Evolutionary conservation across 2,888 invertebrate genomes (phyloP).

Genomic region (Noctua pronuba): DNA sequence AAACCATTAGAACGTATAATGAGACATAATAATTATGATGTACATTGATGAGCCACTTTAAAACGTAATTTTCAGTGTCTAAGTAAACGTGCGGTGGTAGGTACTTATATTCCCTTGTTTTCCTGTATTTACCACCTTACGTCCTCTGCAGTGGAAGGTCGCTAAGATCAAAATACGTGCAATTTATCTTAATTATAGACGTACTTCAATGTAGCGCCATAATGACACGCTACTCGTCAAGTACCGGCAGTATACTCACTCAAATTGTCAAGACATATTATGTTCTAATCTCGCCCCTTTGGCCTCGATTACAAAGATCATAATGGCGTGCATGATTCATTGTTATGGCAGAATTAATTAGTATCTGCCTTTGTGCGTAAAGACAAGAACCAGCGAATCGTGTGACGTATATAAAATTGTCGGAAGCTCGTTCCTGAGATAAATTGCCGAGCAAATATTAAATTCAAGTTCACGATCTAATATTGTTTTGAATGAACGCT

Average conservation of each 20-base stretch:
- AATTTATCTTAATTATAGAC: constrained; percentile 49
- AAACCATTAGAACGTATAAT: no score
- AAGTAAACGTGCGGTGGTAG: not conserved
- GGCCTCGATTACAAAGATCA: constrained; percentile 43
- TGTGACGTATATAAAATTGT: constrained; percentile 66
- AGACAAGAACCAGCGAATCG: constrained; percentile 58
- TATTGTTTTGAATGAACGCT: constrained; percentile 21
- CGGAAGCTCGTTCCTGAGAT: constrained; percentile 72
- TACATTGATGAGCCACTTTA: not conserved
- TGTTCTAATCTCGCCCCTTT: constrained; percentile 34
- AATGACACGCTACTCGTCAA: constrained; percentile 51
- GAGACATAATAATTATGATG: no score
- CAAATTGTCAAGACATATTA: constrained; percentile 47
- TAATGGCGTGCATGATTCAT: constrained; percentile 50
- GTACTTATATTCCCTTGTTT: not conserved
- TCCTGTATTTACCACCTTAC: constrained; percentile 2
- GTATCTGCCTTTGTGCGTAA: constrained; percentile 44
- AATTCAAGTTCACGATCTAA: constrained; percentile 54
- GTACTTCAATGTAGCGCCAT: constrained; percentile 41
- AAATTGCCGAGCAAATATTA: constrained; percentile 71
- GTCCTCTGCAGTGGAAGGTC: constrained; percentile 45
- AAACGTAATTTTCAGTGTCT: not conserved
- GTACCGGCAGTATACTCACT: constrained; percentile 23
- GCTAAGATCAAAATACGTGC: constrained; percentile 26
- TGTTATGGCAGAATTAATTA: constrained; percentile 49